Evolutionary conservation across 1,140 invertebrate species (phyloP).

Genomic region (Drosophila persimilis): DNA sequence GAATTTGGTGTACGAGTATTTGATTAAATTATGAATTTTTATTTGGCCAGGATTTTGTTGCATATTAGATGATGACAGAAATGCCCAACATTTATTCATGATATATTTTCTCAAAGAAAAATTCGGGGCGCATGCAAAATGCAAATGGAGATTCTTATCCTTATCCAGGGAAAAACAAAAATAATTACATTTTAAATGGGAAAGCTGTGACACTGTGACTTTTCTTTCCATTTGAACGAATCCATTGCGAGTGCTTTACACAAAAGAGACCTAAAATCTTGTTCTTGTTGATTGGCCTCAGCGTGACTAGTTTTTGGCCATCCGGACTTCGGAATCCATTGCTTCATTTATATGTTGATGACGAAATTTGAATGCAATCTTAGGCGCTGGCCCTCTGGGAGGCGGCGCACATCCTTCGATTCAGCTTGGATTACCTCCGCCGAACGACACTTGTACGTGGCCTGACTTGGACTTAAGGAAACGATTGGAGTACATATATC

Average conservation of each 20-base stretch:
- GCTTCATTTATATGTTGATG: conserved; percentile 78
- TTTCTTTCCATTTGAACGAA: neutral
- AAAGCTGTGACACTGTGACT: conserved; percentile 27
- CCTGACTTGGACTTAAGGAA: conserved; percentile 11
- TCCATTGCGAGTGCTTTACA: conserved; percentile 31
- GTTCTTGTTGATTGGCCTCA: conserved; percentile 18
- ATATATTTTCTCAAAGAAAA: conserved; percentile 48
- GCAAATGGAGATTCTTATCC: conserved; percentile 36
- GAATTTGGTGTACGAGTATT: conserved; percentile 17
- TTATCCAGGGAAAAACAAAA: conserved; percentile 52
- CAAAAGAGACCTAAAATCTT: conserved; percentile 26
- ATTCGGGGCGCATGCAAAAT: conserved; percentile 15
- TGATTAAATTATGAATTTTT: conserved; percentile 74
- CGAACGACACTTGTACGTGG: conserved; percentile 23
- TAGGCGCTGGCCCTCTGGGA: conserved; percentile 46
- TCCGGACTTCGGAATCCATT: conserved; percentile 11
- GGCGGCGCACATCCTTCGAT: conserved; percentile 19
- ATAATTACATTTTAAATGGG: conserved; percentile 70
- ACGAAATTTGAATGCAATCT: conserved; percentile 77
- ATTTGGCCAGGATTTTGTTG: conserved; percentile 46
- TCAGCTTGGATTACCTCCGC: conserved; percentile 12
- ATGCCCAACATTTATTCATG: conserved; percentile 46
- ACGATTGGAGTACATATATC: neutral
- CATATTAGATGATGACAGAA: conserved; percentile 58
- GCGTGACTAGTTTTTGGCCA: conserved; percentile 40